A percentile compares a stretch with the other conserved stretches of the same genome.
These are phyloP conservation scores for Crotophaga sulcirostris DNA, from an alignment of 2,113 vertebrate genomes.

Conservation along the genomic window DNA sequence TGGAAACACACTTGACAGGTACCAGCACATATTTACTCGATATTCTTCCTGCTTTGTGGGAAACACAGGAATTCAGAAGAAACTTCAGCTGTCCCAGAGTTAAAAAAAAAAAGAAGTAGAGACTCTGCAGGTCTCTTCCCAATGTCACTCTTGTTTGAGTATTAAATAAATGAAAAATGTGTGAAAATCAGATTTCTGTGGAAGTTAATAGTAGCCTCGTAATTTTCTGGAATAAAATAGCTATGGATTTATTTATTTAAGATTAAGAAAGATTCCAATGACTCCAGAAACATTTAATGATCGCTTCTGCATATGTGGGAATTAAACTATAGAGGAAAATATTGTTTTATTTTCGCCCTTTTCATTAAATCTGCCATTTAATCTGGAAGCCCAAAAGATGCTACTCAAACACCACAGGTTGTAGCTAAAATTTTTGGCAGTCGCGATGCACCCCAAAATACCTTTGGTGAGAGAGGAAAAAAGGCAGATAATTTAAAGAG, in stretches of 20 bases:
- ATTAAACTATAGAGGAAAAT: background rate
- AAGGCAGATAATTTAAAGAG: background rate
- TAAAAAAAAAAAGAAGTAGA: background rate
- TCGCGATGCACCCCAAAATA: background rate
- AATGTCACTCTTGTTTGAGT: background rate
- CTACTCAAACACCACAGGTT: background rate
- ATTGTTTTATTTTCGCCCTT: background rate
- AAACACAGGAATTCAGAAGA: background rate
- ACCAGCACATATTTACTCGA: fast-evolving
- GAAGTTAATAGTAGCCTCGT: background rate
- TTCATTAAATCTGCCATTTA: background rate
- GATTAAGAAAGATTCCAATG: background rate
- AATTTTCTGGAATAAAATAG: background rate
- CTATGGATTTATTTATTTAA: background rate
- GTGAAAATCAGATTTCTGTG: background rate
- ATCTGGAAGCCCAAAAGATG: background rate
- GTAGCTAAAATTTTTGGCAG: background rate
- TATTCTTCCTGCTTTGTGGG: background rate
- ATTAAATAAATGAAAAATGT: background rate
- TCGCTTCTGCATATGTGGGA: background rate
- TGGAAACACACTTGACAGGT: background rate
- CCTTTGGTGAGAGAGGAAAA: background rate
- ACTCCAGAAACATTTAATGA: background rate
- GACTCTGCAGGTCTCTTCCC: background rate
- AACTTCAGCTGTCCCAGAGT: background rate